phyloP scores from a whole-genome alignment of 2,888 invertebrate species.

The Andricus quercusramuli region DNA sequence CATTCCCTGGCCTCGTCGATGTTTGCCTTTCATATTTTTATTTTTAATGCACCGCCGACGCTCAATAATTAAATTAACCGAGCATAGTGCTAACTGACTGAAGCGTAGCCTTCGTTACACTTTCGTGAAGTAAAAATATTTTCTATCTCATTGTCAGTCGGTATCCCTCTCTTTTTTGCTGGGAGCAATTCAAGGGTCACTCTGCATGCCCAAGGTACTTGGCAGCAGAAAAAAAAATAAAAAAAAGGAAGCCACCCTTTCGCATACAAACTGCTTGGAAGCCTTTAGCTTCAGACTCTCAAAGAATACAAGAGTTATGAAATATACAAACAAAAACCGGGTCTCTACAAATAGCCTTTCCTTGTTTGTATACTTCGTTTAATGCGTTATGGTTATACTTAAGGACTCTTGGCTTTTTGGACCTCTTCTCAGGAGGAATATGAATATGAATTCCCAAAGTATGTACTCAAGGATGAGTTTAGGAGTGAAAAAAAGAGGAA shows the following conservation, averaged over 20 bases:
- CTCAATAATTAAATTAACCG: conserved; percentile 66
- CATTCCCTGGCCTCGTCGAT: conserved; percentile 29
- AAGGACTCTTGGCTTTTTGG: conserved; percentile 14
- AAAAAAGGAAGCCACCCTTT: conserved; percentile 49
- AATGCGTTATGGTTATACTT: conserved; percentile 22
- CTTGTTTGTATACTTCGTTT: conserved; percentile 60
- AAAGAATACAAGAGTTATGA: conserved; percentile 67
- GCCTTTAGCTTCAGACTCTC: conserved; percentile 30
- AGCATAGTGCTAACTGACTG: conserved; percentile 60
- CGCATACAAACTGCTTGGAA: conserved; percentile 17
- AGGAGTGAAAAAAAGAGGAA: background rate
- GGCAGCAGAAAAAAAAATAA: conserved; percentile 40
- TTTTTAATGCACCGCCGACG: conserved; percentile 43
- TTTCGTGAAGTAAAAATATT: conserved; percentile 12
- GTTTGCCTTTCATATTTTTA: conserved; percentile 55
- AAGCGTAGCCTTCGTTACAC: conserved; percentile 44
- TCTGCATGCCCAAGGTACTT: conserved; percentile 51
- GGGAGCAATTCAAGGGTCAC: conserved; percentile 64
- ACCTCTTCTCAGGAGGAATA: conserved; percentile 13
- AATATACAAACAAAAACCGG: conserved; percentile 71
- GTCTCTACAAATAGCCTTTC: conserved; percentile 70
- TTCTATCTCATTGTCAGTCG: conserved; percentile 3
- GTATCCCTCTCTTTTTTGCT: conserved; percentile 1
- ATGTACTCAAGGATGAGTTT: conserved; percentile 8
- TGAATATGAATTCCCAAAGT: conserved; percentile 6